Evolutionary conservation across 2,888 invertebrate species (phyloP).

Genomic region (Caenorhabditis zanzibari): DNA sequence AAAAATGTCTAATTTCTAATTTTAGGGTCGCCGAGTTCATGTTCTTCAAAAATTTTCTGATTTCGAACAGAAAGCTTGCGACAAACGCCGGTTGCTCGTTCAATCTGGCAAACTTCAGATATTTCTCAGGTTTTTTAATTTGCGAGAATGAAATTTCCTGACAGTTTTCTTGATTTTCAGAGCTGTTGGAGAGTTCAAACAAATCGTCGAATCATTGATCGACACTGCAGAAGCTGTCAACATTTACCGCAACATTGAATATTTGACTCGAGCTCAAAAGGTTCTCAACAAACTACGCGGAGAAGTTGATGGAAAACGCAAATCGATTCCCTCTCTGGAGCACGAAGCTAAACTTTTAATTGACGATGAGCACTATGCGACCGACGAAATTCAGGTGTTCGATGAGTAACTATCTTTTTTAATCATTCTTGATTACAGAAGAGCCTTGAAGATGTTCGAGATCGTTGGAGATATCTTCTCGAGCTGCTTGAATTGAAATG

Average conservation of each 20-base stretch:
- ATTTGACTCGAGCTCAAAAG: constrained; percentile 17
- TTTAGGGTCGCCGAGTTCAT: constrained; percentile 48
- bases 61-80: constrained; percentile 35
- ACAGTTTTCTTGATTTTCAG: constrained; percentile 13
- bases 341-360: constrained; percentile 5
- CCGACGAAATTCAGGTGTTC: constrained; percentile 37
- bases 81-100: constrained; percentile 33
- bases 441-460: background rate
- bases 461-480: constrained; percentile 43
- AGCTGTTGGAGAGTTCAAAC: constrained; percentile 22
- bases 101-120: constrained; percentile 46
- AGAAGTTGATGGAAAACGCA: constrained; percentile 21
- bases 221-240: constrained; percentile 29
- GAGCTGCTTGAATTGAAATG: constrained; percentile 19
- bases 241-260: constrained; percentile 21
- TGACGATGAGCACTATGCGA: constrained; percentile 36
- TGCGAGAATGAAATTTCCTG: background rate
- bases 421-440: constrained; percentile 9
- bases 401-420: background rate
- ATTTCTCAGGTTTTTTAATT: constrained; percentile 29
- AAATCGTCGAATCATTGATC: constrained; percentile 31
- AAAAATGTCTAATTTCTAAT: background rate
- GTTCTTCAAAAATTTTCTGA: constrained; percentile 55
- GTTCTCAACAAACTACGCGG: constrained; percentile 4
- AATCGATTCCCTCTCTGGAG: constrained; percentile 10